phyloP scores from a whole-genome alignment of 2,888 invertebrate species.

The Meteorus colon region DNA sequence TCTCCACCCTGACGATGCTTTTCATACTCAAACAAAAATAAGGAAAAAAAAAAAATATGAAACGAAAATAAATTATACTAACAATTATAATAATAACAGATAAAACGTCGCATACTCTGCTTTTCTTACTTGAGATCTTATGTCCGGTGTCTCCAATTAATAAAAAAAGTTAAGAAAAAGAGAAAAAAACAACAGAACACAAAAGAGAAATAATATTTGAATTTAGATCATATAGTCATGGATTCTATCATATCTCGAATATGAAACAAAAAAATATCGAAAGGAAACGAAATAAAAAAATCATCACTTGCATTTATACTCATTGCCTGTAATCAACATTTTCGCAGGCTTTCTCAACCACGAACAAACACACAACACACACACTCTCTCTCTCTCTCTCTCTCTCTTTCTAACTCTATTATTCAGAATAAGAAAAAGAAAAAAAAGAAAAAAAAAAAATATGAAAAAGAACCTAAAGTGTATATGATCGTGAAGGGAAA shows the following conservation, averaged over 20 bases:
- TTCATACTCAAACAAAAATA: conserved; percentile 35
- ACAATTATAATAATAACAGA: neutral
- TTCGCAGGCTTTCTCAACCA: conserved; percentile 44
- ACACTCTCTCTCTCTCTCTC: conserved; percentile 18
- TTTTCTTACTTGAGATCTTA: conserved; percentile 44
- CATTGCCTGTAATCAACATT: conserved; percentile 25
- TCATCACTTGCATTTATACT: conserved; percentile 26
- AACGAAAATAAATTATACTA: neutral
- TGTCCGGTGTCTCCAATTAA: conserved; percentile 30
- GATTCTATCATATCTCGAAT: conserved; percentile 25
- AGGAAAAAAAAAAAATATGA: neutral
- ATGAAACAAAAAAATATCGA: conserved; percentile 24
- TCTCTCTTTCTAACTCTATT: conserved; percentile 19
- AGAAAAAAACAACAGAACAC: conserved; percentile 13
- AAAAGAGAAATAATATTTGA: conserved; percentile 5
- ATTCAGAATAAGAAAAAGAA: conserved; percentile 20
- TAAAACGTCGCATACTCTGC: conserved; percentile 38
- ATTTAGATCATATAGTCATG: conserved; percentile 21
- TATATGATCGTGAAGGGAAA: conserved; percentile 9
- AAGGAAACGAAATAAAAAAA: conserved; percentile 13
- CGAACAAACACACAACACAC: conserved; percentile 46
- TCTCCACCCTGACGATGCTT: conserved; percentile 38
- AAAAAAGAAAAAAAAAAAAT: no score
- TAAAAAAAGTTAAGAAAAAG: neutral
- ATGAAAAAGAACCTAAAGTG: conserved; percentile 37